Evolutionary conservation across 2,113 vertebrate genomes (phyloP).

Genomic region (Myotis brandtii): DNA sequence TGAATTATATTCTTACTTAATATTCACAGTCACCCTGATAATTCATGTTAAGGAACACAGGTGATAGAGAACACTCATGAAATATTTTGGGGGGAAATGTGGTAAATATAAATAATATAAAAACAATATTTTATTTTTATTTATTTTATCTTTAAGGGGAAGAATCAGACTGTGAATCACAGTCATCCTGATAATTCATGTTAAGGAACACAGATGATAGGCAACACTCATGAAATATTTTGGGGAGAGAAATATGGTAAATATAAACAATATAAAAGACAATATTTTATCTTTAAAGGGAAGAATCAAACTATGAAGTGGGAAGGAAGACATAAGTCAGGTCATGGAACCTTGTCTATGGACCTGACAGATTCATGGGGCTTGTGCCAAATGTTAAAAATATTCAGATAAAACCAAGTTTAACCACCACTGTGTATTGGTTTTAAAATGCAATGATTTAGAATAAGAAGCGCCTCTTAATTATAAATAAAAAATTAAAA

Average conservation of each 20-base stretch:
- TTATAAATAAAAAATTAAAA: not conserved
- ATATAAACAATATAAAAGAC: not conserved
- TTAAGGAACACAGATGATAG: not conserved
- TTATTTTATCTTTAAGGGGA: slow-evolving; percentile 3
- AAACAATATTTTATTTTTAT: not conserved
- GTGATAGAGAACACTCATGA: not conserved
- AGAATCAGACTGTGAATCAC: not conserved
- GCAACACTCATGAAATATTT: not conserved
- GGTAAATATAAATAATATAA: slow-evolving; percentile 2
- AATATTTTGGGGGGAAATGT: not conserved
- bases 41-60: not conserved
- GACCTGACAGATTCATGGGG: not conserved
- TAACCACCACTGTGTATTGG: not conserved
- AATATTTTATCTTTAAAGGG: not conserved
- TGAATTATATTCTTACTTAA: not conserved
- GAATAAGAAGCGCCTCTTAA: not conserved
- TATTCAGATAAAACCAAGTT: slow-evolving; percentile 13
- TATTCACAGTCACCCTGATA: not conserved
- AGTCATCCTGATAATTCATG: not conserved
- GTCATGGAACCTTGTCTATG: not conserved
- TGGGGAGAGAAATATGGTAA: not conserved
- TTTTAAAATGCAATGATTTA: slow-evolving; percentile 41
- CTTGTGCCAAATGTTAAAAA: not conserved
- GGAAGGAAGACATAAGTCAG: not conserved
- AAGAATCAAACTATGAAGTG: not conserved